These are phyloP conservation scores for Idris sp. DNA, from an alignment of 1,140 invertebrate species.

Conservation along the genomic window DNA sequence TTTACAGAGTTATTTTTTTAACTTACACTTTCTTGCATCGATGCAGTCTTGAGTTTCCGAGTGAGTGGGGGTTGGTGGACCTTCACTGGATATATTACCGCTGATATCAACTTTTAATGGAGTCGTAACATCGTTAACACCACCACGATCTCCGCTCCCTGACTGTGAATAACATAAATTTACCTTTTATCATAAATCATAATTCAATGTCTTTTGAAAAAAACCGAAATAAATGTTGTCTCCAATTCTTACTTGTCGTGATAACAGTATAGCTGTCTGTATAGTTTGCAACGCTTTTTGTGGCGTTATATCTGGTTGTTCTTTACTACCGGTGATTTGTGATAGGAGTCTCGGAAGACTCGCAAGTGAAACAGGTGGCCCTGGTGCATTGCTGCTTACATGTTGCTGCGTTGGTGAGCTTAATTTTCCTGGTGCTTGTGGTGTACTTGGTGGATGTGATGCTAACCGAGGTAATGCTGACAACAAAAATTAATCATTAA, in stretches of 20 bases:
- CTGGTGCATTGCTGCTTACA: slow-evolving; percentile 78
- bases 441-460: slow-evolving; percentile 79
- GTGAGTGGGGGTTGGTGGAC: slow-evolving; percentile 85
- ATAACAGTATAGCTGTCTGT: slow-evolving; percentile 80
- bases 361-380: slow-evolving; percentile 78
- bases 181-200: no score
- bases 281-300: slow-evolving; percentile 82
- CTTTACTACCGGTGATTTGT: slow-evolving; percentile 79
- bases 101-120: slow-evolving; percentile 80
- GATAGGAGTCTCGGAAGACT: slow-evolving; percentile 79
- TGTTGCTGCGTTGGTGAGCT: slow-evolving; percentile 77
- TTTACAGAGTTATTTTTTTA: background rate
- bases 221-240: no score
- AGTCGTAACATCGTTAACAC: slow-evolving; percentile 76
- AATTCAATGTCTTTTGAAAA: no score
- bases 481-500: no score
- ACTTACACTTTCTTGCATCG: slow-evolving; percentile 80
- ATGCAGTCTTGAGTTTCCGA: slow-evolving; percentile 83
- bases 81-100: slow-evolving; percentile 78
- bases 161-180: slow-evolving; percentile 70
- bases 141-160: slow-evolving; percentile 70
- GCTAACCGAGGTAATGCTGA: slow-evolving; percentile 83
- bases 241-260: slow-evolving; percentile 73
- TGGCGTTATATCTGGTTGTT: slow-evolving; percentile 78
- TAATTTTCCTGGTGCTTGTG: slow-evolving; percentile 76